Evolutionary conservation across 2,797 vertebrate genomes (phyloP), one percentile per base, ranked within the genome.

Genomic region (Poecile montanus): DNA sequence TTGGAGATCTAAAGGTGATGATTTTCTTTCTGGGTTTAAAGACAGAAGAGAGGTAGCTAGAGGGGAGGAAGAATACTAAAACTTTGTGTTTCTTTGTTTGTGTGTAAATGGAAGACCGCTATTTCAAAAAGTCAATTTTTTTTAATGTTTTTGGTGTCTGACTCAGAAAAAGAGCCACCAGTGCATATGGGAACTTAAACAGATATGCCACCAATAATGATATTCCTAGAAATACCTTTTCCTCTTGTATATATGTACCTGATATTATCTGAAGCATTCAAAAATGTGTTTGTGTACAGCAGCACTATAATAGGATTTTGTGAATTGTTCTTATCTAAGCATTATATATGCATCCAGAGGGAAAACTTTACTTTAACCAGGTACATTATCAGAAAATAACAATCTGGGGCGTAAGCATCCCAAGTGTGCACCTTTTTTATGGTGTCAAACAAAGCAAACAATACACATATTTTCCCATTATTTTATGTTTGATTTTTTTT

Each of bases 331-430:
- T 96, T 97, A 97, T 97, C 96, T 96, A 91, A 91, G 58, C 4
- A 6, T 96, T 97, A 96, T 96, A 87, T 96, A 97, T 97, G 96
- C 96, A 97, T 96, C 96, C 95, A 91, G 96, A 91, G 96, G 96
- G 97, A 96, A 96, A 97, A 95, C 93, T 97, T 97, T 95, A 93
- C 92, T 97, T 97, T 97, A 96, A 95, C 91, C 96, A 94, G 79
- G 91, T 96, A 95, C 95, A 96, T 96, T 97, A 97, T 97, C 97
- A 96, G 97, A 96, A 97, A 97, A 97, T 96, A 96, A 93, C 92
- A 95, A 96, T 97, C 97, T 95, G n/a, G 79, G 90, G 73, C 95
- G 95, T 94, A 96, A 96, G 93, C 92, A 88, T 96, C 91, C 94
- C 94, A 92, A 93, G 89, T 94, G 96, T 93, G 82, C 84, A 76